A percentile compares a stretch with the other conserved stretches of the same genome.
phyloP scores from a whole-genome alignment of 2,888 invertebrate genomes.

The Cylindroiulus punctatus region DNA sequence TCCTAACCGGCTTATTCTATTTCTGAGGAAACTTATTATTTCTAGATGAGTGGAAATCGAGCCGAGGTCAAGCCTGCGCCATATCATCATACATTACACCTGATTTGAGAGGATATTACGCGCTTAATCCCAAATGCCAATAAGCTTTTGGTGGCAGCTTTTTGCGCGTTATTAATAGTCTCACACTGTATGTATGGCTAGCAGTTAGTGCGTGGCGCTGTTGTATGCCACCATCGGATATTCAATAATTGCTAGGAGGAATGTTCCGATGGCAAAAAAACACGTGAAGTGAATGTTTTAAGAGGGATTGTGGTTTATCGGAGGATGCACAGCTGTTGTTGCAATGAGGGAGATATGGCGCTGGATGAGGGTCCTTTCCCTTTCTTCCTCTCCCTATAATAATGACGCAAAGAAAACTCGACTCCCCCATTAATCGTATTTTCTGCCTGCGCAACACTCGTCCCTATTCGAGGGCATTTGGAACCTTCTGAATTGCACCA shows the following conservation, averaged over 20 bases:
- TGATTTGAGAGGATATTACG: slow-evolving; percentile 41
- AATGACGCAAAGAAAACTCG: slow-evolving; percentile 43
- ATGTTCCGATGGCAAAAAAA: slow-evolving; percentile 43
- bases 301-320: slow-evolving; percentile 47
- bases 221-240: slow-evolving; percentile 17
- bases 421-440: slow-evolving; percentile 47
- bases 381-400: not conserved
- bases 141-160: not conserved
- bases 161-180: slow-evolving; percentile 16
- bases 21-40: not conserved
- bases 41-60: not conserved
- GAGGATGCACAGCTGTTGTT: slow-evolving; percentile 47
- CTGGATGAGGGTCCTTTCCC: not conserved
- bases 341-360: slow-evolving; percentile 40
- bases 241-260: slow-evolving; percentile 40
- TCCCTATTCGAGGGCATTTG: slow-evolving; percentile 36
- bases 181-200: slow-evolving; percentile 22
- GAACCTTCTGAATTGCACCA: slow-evolving; percentile 47
- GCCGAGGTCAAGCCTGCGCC: not conserved
- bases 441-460: slow-evolving; percentile 19
- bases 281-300: slow-evolving; percentile 43
- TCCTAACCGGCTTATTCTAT: not conserved
- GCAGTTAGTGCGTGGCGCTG: not conserved
- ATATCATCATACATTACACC: slow-evolving; percentile 9
- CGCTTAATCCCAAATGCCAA: not conserved